Evolutionary conservation across 2,888 invertebrate genomes (phyloP).

Genomic region (Nudaria mundana): DNA sequence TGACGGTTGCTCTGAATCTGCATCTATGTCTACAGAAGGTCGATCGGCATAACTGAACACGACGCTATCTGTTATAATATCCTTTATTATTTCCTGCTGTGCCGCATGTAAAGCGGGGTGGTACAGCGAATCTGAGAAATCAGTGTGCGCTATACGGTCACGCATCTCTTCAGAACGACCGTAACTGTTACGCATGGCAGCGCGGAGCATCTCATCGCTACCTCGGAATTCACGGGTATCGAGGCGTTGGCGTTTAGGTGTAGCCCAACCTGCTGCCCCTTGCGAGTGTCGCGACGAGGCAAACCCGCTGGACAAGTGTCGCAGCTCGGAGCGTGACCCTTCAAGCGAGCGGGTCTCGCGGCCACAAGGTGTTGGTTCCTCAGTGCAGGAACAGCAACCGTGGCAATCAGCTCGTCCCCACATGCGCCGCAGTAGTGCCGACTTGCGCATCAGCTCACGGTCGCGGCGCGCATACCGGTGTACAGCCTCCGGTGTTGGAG

Average conservation of each 20-base stretch:
- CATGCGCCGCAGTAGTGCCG: slow-evolving; percentile 63
- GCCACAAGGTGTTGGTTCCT: slow-evolving; percentile 19
- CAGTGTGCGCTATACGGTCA: slow-evolving; percentile 18
- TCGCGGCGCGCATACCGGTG: slow-evolving; percentile 42
- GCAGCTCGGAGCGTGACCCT: slow-evolving; percentile 60
- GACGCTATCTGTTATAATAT: slow-evolving; percentile 38
- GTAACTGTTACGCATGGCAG: slow-evolving; percentile 45
- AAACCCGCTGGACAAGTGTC: slow-evolving; percentile 42
- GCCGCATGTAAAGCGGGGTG: slow-evolving; percentile 28
- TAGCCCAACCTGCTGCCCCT: slow-evolving; percentile 31
- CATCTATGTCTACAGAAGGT: slow-evolving; percentile 11
- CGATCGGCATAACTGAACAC: slow-evolving; percentile 25
- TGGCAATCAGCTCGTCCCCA: slow-evolving; percentile 52
- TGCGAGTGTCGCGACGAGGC: slow-evolving; percentile 26
- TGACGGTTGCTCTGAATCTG: slow-evolving; percentile 17
- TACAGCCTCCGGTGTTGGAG: slow-evolving; percentile 31
- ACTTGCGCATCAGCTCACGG: slow-evolving; percentile 63
- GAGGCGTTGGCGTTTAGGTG: slow-evolving; percentile 45
- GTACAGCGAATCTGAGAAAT: slow-evolving; percentile 39
- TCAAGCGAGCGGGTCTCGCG: slow-evolving; percentile 53
- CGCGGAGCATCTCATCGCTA: slow-evolving; percentile 40
- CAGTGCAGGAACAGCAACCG: slow-evolving; percentile 44
- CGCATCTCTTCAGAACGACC: slow-evolving; percentile 35
- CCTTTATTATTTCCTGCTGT: slow-evolving; percentile 21
- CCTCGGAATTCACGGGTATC: slow-evolving; percentile 32